Conservation (phyloP, 2,113 vertebrate genomes). For the Promerops cafer region DNA sequence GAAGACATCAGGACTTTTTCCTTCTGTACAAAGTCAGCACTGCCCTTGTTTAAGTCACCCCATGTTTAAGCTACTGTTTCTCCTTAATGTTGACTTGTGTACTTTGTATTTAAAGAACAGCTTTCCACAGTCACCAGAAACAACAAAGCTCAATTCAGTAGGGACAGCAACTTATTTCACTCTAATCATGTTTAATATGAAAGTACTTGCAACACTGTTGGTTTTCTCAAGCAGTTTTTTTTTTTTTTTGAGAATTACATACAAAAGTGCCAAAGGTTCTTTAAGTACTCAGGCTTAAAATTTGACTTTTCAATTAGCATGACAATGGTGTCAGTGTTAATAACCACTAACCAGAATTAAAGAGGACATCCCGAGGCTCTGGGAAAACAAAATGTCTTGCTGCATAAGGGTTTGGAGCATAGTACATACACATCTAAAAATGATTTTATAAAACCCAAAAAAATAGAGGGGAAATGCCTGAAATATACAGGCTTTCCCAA, state of each 20-base stretch:
- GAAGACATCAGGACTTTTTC: not conserved
- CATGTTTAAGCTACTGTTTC: not conserved
- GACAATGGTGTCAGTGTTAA: slow-evolving; percentile 61
- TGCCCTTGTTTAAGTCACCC: not conserved
- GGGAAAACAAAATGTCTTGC: slow-evolving; percentile 38
- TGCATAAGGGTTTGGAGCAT: not conserved
- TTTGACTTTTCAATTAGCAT: slow-evolving; percentile 59
- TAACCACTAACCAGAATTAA: slow-evolving; percentile 44
- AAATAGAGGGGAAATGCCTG: accelerated
- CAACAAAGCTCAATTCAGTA: not conserved
- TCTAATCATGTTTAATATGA: not conserved
- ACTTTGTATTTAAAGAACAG: not conserved
- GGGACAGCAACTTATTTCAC: not conserved
- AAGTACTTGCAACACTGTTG: not conserved
- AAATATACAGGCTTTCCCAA: not conserved
- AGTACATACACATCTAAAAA: not conserved
- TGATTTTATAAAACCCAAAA: not conserved
- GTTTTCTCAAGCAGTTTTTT: not conserved
- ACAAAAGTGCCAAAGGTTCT: slow-evolving; percentile 29
- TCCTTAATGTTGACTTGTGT: not conserved
- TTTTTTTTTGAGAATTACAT: not conserved
- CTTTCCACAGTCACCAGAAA: not conserved
- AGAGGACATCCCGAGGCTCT: slow-evolving; percentile 31
- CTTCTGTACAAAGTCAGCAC: not conserved
- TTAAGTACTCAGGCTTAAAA: slow-evolving; percentile 40